Percentiles rank a stretch among this genome's conserved stretches.
These are phyloP conservation scores for Pionites leucogaster DNA, from an alignment of 2,113 vertebrate genomes.

Conservation along the genomic window DNA sequence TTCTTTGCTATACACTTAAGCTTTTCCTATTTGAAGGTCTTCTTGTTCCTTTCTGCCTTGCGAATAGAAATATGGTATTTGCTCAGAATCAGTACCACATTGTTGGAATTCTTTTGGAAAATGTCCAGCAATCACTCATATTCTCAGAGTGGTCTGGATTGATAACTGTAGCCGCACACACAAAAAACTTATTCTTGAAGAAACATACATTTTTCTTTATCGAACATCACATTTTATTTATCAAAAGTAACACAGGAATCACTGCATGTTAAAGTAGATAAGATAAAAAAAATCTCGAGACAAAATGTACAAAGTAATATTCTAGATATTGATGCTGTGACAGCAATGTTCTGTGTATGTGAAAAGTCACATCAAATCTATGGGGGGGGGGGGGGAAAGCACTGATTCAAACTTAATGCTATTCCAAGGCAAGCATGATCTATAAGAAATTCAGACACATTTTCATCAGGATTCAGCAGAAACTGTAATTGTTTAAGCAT, in stretches of 20 bases:
- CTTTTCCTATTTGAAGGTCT: not conserved
- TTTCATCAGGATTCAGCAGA: not conserved
- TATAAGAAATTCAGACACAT: fast-evolving
- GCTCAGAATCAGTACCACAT: not conserved
- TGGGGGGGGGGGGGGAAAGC: not conserved
- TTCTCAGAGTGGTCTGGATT: not conserved
- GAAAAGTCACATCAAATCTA: not conserved
- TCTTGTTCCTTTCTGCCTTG: not conserved
- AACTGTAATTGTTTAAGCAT: not conserved
- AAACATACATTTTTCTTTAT: not conserved
- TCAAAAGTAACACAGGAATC: not conserved
- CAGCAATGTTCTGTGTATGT: not conserved
- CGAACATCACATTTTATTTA: not conserved
- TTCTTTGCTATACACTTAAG: not conserved
- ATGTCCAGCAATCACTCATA: not conserved
- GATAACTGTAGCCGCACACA: not conserved
- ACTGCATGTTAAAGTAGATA: not conserved
- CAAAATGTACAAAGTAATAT: not conserved
- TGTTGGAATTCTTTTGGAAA: not conserved
- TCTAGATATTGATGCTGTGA: not conserved
- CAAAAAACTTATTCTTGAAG: not conserved
- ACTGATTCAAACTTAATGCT: not conserved
- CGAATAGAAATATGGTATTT: not conserved
- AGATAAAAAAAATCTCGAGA: not conserved
- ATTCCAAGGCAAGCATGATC: not conserved